A percentile compares a stretch with the other conserved stretches of the same genome.
phyloP scores from a whole-genome alignment of 1,140 invertebrate species.

The Drosophila tristis region DNA sequence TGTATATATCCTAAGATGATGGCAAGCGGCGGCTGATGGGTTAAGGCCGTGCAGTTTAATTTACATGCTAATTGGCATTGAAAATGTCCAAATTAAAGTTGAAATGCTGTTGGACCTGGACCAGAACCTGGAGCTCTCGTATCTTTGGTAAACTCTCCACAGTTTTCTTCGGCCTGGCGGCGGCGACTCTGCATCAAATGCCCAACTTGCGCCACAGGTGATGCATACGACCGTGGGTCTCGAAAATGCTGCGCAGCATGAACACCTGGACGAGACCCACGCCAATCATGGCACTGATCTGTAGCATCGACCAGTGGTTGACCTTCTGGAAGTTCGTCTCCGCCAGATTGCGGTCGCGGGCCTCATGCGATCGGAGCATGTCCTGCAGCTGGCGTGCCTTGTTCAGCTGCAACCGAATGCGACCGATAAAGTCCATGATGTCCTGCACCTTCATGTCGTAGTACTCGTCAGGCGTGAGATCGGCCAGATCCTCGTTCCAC shows the following conservation, averaged over 20 bases:
- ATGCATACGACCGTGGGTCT: slow-evolving; percentile 87
- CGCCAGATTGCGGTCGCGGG: slow-evolving; percentile 91
- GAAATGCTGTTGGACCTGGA: slow-evolving; percentile 11
- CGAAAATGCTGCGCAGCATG: slow-evolving; percentile 89
- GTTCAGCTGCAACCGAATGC: slow-evolving; percentile 86
- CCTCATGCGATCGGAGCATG: slow-evolving; percentile 89
- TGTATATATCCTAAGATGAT: slow-evolving; percentile 6
- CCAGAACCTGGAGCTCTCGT: neutral
- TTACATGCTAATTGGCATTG: neutral
- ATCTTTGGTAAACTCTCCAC: slow-evolving; percentile 63
- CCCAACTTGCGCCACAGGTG: slow-evolving; percentile 85
- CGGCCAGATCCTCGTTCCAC: slow-evolving; percentile 84
- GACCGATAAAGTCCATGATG: slow-evolving; percentile 87
- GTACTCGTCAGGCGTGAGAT: slow-evolving; percentile 85
- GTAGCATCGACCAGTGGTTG: slow-evolving; percentile 89
- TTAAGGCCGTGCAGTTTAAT: too few relatives aligned
- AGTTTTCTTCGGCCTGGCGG: neutral
- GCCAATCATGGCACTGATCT: slow-evolving; percentile 89
- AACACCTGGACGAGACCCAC: slow-evolving; percentile 89
- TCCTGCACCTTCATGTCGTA: slow-evolving; percentile 88
- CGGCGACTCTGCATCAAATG: slow-evolving; percentile 56
- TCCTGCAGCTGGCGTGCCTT: slow-evolving; percentile 90
- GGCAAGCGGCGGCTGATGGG: too few relatives aligned
- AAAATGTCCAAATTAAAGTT: neutral
- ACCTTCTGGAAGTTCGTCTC: slow-evolving; percentile 91